Evolutionary conservation across 2,113 vertebrate species (phyloP).

Genomic region (Callaeas wilsoni): DNA sequence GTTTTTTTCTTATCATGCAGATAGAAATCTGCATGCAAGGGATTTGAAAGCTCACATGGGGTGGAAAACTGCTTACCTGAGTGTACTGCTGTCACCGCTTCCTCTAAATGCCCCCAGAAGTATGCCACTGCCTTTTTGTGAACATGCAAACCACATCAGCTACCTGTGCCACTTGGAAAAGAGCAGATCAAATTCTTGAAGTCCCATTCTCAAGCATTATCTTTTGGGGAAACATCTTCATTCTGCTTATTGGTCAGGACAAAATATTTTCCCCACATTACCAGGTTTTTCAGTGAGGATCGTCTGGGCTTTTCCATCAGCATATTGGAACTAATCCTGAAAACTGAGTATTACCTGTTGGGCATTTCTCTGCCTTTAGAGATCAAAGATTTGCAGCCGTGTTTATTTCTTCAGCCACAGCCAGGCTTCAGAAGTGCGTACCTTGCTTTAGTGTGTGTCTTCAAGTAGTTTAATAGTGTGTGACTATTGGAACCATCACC

Average conservation of each 20-base stretch:
- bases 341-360: neutral
- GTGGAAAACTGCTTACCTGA: neutral
- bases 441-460: neutral
- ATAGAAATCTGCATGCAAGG: neutral
- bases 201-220: neutral
- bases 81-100: neutral
- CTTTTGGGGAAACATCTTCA: neutral
- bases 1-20: neutral
- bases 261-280: neutral
- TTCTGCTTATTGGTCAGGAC: neutral
- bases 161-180: rapidly evolving
- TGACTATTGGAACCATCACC: neutral
- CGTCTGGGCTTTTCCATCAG: neutral
- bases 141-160: rapidly evolving
- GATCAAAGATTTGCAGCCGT: rapidly evolving
- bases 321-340: neutral
- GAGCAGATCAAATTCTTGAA: neutral
- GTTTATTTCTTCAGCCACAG: neutral
- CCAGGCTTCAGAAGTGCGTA: neutral
- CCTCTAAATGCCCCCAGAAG: neutral
- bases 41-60: rapidly evolving
- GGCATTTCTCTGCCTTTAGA: neutral
- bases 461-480: neutral
- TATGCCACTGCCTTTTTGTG: neutral
- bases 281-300: neutral